phyloP scores from a whole-genome alignment of 2,113 vertebrate genomes.

The Pavo muticus region DNA sequence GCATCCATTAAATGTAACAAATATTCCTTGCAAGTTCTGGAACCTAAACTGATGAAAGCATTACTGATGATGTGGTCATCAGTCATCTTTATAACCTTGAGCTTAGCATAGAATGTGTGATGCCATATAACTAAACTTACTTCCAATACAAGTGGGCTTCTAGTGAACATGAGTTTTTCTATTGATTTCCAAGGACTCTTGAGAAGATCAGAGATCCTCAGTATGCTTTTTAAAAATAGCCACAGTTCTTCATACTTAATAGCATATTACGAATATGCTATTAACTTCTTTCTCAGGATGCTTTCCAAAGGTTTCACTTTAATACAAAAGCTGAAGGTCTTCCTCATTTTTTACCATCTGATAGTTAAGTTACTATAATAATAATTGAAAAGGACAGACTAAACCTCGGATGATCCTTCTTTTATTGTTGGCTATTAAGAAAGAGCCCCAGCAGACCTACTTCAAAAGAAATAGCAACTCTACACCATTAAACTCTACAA shows the following conservation, averaged over 20 bases:
- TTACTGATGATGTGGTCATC: not conserved
- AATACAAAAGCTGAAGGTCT: not conserved
- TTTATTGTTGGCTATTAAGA: not conserved
- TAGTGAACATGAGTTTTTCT: not conserved
- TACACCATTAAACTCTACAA: conserved; percentile 16
- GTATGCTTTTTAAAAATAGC: not conserved
- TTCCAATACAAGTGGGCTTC: not conserved
- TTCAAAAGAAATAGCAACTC: conserved; percentile 10
- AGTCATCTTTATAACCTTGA: not conserved
- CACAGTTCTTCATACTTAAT: not conserved
- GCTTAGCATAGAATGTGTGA: not conserved
- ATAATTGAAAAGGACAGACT: not conserved
- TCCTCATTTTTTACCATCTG: not conserved
- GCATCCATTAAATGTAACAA: not conserved
- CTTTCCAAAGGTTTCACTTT: not conserved
- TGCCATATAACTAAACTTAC: not conserved
- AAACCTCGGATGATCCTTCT: not conserved
- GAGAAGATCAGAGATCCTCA: not conserved
- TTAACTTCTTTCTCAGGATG: not conserved
- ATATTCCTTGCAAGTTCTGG: not conserved
- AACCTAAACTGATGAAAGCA: not conserved
- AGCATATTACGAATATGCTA: not conserved
- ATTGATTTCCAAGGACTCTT: not conserved
- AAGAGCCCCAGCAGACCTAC: not conserved
- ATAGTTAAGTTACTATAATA: not conserved